phyloP scores from a whole-genome alignment of 1,140 invertebrate genomes.

The Neodiprion lecontei region DNA sequence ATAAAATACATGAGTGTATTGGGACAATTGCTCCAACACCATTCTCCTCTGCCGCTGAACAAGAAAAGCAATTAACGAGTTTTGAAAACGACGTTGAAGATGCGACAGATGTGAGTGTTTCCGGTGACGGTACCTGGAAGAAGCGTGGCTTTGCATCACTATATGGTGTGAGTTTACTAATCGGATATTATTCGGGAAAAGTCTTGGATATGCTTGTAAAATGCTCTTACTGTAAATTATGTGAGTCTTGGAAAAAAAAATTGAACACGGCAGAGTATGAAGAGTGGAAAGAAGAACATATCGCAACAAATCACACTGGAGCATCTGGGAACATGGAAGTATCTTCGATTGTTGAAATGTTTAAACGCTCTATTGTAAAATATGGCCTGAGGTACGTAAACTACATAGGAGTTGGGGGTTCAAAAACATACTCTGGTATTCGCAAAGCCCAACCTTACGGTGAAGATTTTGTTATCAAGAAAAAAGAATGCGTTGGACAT shows the following conservation, averaged over 20 bases:
- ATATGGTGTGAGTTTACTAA: conserved; percentile 31
- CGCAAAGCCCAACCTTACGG: neutral
- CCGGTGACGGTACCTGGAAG: conserved; percentile 28
- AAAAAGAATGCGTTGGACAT: conserved; percentile 37
- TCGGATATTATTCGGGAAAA: conserved; percentile 33
- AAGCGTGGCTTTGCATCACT: conserved; percentile 33
- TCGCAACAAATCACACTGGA: conserved; percentile 15
- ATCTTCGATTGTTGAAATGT: neutral
- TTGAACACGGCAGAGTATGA: conserved; percentile 18
- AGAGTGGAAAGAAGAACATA: conserved; percentile 29
- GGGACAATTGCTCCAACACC: conserved; percentile 15
- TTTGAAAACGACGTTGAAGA: conserved; percentile 15
- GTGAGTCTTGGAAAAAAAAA: conserved; percentile 28
- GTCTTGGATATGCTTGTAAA: conserved; percentile 31
- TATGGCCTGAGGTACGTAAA: neutral
- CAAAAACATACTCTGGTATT: conserved; percentile 8
- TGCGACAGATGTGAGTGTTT: conserved; percentile 15
- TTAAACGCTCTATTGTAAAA: conserved; percentile 9
- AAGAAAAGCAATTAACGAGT: conserved; percentile 24
- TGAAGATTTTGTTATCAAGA: conserved; percentile 14
- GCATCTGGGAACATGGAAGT: conserved; percentile 27
- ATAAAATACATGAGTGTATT: conserved; percentile 26
- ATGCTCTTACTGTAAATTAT: conserved; percentile 25
- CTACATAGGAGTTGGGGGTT: neutral
- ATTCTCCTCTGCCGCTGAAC: conserved; percentile 18